phyloP scores from a whole-genome alignment of 2,888 invertebrate species.

The Leptothorax acervorum region DNA sequence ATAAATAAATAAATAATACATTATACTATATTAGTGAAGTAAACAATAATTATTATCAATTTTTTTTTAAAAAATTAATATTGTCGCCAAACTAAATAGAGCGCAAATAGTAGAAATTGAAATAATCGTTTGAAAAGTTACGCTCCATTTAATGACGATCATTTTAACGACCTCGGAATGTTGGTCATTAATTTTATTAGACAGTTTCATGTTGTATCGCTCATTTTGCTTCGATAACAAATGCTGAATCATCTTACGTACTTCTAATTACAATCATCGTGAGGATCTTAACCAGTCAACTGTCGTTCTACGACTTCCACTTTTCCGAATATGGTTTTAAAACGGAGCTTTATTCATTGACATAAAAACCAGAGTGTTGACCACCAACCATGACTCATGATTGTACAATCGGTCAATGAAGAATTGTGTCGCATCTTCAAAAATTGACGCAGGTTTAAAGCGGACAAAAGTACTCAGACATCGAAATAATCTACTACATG shows the following conservation, averaged over 20 bases:
- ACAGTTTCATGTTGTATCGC: neutral
- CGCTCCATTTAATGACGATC: slow-evolving; percentile 30
- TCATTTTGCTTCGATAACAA: neutral
- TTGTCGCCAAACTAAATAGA: neutral
- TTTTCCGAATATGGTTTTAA: neutral
- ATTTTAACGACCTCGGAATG: slow-evolving; percentile 18
- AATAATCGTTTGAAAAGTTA: slow-evolving; percentile 11
- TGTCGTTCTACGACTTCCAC: neutral
- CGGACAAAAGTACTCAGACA: neutral
- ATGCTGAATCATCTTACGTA: neutral
- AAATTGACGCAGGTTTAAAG: neutral
- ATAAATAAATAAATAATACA: slow-evolving; percentile 12
- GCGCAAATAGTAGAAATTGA: slow-evolving; percentile 15
- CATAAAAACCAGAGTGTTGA: neutral
- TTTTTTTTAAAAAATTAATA: neutral
- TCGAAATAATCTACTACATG: neutral
- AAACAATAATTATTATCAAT: neutral
- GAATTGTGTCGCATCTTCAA: neutral
- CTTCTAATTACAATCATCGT: slow-evolving; percentile 3
- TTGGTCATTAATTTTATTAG: slow-evolving; percentile 19
- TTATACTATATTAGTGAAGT: neutral
- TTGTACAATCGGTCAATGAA: neutral
- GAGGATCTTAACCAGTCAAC: neutral
- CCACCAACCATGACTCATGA: neutral
- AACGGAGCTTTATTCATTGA: neutral